Conservation (phyloP, 2,888 invertebrate genomes). For the Tetropium fuscum region DNA sequence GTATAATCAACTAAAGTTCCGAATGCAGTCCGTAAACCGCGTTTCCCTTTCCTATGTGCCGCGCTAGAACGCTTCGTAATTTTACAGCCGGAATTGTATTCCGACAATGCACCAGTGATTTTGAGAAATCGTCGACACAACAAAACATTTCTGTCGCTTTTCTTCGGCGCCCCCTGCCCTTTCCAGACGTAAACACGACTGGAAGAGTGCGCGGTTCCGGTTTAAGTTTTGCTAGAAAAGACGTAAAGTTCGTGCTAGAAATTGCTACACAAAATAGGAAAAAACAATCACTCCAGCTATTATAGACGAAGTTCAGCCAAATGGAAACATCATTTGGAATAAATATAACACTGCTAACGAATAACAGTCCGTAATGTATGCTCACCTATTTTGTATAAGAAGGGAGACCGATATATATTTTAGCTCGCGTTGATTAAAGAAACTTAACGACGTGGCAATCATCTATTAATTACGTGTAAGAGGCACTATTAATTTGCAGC, state of each 20-base stretch:
- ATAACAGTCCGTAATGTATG: too few species aligned
- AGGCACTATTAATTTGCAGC: background rate
- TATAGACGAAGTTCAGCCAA: too few species aligned
- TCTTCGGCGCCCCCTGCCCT: constrained; percentile 14
- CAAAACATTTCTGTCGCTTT: constrained; percentile 49
- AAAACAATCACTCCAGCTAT: too few species aligned
- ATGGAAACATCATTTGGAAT: too few species aligned
- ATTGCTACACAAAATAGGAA: too few species aligned
- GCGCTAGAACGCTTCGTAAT: constrained; percentile 45
- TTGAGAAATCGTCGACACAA: constrained; percentile 54
- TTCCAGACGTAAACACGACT: constrained; percentile 11
- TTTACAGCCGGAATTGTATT: constrained; percentile 48
- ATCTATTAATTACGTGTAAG: background rate
- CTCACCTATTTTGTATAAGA: too few species aligned
- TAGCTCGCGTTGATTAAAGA: too few species aligned
- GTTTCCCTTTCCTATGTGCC: constrained; percentile 46
- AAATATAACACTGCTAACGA: too few species aligned
- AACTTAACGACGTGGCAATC: too few species aligned
- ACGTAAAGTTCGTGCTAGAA: background rate
- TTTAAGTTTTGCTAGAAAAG: constrained; percentile 7
- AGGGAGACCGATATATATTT: too few species aligned
- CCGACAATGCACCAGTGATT: constrained; percentile 55
- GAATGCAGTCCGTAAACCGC: constrained; percentile 48
- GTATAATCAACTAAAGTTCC: constrained; percentile 46
- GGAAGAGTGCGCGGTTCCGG: constrained; percentile 6